Base-by-base conservation (phyloP, 2,113 vertebrate species). In the Engystomops pustulosus region DNA sequence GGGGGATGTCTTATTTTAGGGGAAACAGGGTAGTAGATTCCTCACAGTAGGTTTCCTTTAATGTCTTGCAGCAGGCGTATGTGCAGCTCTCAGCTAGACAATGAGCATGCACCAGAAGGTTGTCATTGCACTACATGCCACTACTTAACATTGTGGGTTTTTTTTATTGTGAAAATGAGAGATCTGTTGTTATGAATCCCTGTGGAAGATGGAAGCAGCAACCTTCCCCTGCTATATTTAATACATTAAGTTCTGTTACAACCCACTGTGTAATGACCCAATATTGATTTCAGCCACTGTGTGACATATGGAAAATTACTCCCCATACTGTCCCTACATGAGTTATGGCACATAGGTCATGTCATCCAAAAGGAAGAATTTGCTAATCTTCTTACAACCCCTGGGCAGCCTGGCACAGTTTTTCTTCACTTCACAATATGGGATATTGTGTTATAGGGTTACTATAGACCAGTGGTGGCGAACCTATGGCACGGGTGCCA, bases 271-370 rank as follows among this genome's bases (percentile, higher is more conserved):
- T 18, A 18, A 49, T 49, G 44, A 32, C 44, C 25, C 27, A 32
- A 74, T 74, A 49, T 41, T 74, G 25, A 20, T 74, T 74, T 74
- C 45, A 49, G 8, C 18, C 25, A 14, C 14, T 32, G 30, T 74
- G 71, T 74, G 71, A 30, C 44, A 44, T 47, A 44, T 47, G 70
- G 70, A 45, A 47, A 49, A 51, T 49, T 18, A 49, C 9, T 74
- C 44, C 18, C 34, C 71, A 32, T 30, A 49, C 6, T 27, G 45
- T 49, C 70, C 8, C 71, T 34, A 10, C 47, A 53, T 49, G 72
- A 76, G 30, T 76, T 76, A 34, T 18, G 4, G 47, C 27, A 49
- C 45, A 10, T 34, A 51, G 36, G 47, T n/a, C 45, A 34, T 51
- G 45, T 3, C 72, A 36, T 32, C 30, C 72, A 76, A 30, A 9